Evolutionary conservation across 2,888 invertebrate genomes (phyloP), one percentile per base, ranked within the genome.

Genomic region (Baccha elongata): DNA sequence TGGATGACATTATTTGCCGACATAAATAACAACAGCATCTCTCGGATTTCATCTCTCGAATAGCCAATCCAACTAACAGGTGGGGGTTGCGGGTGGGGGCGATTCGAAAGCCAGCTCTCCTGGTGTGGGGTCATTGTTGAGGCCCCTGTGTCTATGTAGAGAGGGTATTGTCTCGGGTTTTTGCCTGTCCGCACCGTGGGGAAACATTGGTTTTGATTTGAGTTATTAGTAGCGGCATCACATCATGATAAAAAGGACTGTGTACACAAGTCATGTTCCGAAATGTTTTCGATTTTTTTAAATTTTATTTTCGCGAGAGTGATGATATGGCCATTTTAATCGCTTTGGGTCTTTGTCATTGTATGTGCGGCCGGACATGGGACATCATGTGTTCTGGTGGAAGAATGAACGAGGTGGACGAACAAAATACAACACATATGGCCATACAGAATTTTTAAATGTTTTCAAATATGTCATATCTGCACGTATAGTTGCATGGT

Each of bases 141-240:
- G 55, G 68, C 62, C 72, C 17, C 53, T 67, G 62, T 69, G 26
- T 32, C 55, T 42, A 69, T 68, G 46, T 40, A 69, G 44, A 35
- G 17, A 60, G 44, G 65, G 58, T 81, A 71, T 76, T 75, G 67
- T 72, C 60, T 64, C 40, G 62, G 32, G 29, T 76, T 62, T 81
- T 68, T 64, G 65, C 42, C 68, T 78, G 83, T 76, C 72, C 67
- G 76, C 72, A 42, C 72, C 76, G 83, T 83, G 83, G 83, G 83
- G 83, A 83, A 83, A 83, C 83, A 83, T 83, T 72, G 83, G 68
- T 83, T 83, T 69, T 83, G 76, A 83, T 83, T 83, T 78, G 83
- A 83, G 83, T 83, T 83, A 83, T 83, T 83, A 83, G 83, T 68
- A 83, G 83, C 83, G 83, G 83, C 83, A 83, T 76, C 83, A 83